A percentile compares a stretch with the other conserved stretches of the same genome.
phyloP scores from a whole-genome alignment of 2,888 invertebrate genomes.

The Eupithecia vulgata region DNA sequence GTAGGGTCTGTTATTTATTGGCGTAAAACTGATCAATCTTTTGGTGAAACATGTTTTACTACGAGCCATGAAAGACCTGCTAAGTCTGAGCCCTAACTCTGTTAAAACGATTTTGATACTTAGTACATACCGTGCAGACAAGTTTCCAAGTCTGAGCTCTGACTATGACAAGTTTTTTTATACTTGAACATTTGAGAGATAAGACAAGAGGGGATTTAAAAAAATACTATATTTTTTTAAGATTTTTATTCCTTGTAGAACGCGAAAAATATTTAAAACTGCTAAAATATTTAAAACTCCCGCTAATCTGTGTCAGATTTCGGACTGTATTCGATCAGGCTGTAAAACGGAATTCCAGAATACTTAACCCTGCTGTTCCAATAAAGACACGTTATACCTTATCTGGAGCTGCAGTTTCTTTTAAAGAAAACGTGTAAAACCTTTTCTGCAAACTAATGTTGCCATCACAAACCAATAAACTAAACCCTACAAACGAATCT shows the following conservation, averaged over 20 bases:
- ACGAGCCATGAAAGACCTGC: neutral
- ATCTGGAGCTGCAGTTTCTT: neutral
- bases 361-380: neutral
- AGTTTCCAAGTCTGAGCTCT: too few species aligned
- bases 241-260: too few species aligned
- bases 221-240: too few species aligned
- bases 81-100: neutral
- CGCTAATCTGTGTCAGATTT: too few species aligned
- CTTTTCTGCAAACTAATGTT: neutral
- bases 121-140: too few species aligned
- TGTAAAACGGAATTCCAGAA: too few species aligned
- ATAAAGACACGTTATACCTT: neutral
- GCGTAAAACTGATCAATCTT: slow-evolving; percentile 27
- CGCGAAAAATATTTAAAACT: too few species aligned
- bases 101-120: neutral
- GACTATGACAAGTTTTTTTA: too few species aligned
- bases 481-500: neutral
- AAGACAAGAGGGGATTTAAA: too few species aligned
- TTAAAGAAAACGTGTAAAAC: neutral
- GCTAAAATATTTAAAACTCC: too few species aligned
- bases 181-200: too few species aligned
- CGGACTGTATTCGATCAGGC: too few species aligned
- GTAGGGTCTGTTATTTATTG: slow-evolving; percentile 30
- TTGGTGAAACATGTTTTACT: slow-evolving; percentile 8
- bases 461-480: neutral